phyloP scores from a whole-genome alignment of 2,797 vertebrate species.

The Babyrousa celebensis region DNA sequence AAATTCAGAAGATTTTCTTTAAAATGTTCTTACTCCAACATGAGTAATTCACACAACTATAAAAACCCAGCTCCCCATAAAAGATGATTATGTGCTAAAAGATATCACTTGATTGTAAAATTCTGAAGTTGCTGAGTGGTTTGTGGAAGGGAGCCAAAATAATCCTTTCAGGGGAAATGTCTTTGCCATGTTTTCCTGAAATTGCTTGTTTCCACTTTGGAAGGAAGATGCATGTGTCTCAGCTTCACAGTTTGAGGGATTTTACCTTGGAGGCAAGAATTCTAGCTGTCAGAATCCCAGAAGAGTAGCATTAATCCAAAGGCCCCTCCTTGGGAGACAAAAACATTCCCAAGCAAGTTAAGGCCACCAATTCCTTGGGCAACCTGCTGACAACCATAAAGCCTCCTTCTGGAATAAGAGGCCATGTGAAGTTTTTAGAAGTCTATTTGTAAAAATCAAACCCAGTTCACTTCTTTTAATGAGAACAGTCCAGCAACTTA shows the following conservation, averaged over 20 bases:
- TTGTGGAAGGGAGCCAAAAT: constrained; percentile 14
- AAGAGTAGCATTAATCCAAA: not conserved
- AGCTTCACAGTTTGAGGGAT: not conserved
- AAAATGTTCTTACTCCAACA: constrained; percentile 56
- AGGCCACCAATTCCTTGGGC: not conserved
- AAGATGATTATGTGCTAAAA: constrained; percentile 50
- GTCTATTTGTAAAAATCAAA: constrained; percentile 49
- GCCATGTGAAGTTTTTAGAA: not conserved
- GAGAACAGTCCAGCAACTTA: not conserved
- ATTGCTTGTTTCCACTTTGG: constrained; percentile 67
- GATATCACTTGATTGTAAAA: constrained; percentile 64
- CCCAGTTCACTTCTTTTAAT: constrained; percentile 5
- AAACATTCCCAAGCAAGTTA: not conserved
- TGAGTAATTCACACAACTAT: constrained; percentile 24
- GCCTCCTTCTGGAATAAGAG: constrained; percentile 22
- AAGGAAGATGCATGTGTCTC: constrained; percentile 28
- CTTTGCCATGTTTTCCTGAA: constrained; percentile 48
- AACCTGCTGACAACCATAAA: not conserved
- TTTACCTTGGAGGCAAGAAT: constrained; percentile 29
- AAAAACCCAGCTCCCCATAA: constrained; percentile 42
- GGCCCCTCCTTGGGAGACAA: not conserved
- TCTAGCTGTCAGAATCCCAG: constrained; percentile 15
- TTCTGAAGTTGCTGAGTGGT: constrained; percentile 41
- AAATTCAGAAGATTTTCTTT: constrained; percentile 59
- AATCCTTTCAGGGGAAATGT: constrained; percentile 42